A percentile compares a stretch with the other conserved stretches of the same genome.
Evolutionary conservation across 2,888 invertebrate genomes (phyloP).

Genomic region (Tetranychus truncatus): DNA sequence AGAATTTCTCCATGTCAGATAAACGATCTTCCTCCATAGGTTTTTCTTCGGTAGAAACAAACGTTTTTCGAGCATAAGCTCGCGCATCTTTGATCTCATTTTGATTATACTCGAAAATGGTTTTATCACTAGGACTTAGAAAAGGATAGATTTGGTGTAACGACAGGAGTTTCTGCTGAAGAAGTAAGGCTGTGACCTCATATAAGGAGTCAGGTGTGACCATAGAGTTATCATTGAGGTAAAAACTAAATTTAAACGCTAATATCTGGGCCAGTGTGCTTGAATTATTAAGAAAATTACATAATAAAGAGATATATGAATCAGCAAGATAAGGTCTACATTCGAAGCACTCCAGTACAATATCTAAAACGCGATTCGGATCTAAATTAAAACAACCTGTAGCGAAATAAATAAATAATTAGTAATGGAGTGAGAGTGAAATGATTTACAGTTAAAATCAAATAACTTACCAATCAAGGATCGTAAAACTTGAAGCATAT

Average conservation of each 20-base stretch:
- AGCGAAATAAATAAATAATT: too few relatives aligned
- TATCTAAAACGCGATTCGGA: slow-evolving; percentile 87
- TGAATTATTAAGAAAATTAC: slow-evolving; percentile 69
- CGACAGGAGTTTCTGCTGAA: slow-evolving; percentile 67
- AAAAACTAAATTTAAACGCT: slow-evolving; percentile 67
- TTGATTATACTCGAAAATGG: slow-evolving; percentile 60
- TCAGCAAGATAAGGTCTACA: slow-evolving; percentile 38
- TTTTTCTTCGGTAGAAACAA: slow-evolving; percentile 41
- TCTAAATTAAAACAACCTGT: slow-evolving; percentile 94
- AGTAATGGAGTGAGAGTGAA: neutral
- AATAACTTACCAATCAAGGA: slow-evolving; percentile 61
- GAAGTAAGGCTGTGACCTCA: slow-evolving; percentile 66
- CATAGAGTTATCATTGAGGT: slow-evolving; percentile 28
- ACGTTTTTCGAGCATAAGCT: slow-evolving; percentile 65
- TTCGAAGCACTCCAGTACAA: slow-evolving; percentile 90
- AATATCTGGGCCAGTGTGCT: slow-evolving; percentile 78
- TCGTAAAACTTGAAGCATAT: slow-evolving; percentile 67
- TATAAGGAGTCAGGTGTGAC: slow-evolving; percentile 65
- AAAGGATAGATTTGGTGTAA: slow-evolving; percentile 76
- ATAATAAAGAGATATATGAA: slow-evolving; percentile 66
- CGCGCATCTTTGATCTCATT: slow-evolving; percentile 55
- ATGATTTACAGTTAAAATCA: neutral
- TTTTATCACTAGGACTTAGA: slow-evolving; percentile 61
- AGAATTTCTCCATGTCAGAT: slow-evolving; percentile 13
- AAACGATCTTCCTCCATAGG: slow-evolving; percentile 26